Evolutionary conservation across 2,888 invertebrate genomes (phyloP), one percentile per base, ranked within the genome.

Genomic region (Blastobasis lacticolella): DNA sequence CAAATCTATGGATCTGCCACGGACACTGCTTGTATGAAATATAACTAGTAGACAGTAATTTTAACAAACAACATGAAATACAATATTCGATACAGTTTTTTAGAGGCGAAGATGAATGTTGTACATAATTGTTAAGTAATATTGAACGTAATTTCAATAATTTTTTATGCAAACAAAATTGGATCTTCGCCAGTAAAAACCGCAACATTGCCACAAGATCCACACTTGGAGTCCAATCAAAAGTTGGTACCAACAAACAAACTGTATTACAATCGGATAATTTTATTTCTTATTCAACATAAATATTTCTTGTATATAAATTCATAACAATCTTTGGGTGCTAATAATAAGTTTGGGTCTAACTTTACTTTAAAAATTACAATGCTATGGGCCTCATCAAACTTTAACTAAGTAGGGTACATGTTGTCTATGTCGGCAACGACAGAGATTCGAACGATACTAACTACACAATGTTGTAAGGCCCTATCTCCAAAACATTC

Each of bases 271-370:
- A 69, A 57, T 79, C 78, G 75, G 72, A 81, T 82, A 79, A 66
- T 81, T 86, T 86, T 87, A 86, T 85, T 86, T 78, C 78, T 85
- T 82, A 84, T 83, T 84, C 75, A 88, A 87, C 88, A 87, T 88
- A 87, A 87, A 87, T 87, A 88, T 82, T 74, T 81, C 77, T 87
- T 86, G 85, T 88, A 87, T 86, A 88, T 86, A 88, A 86, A 87
- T 87, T 85, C 81, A 86, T 87, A 88, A 87, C 88, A 87, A 87
- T 88, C 87, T 88, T 88, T 88, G 87, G 87, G 85, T 85, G 83
- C 82, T 82, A 81, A 78, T 79, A 23, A 45, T 10, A 8, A 71
- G 69, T 69, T 67, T 69, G 66, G 64, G 64, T 68, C 71, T 68
- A 59, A 57, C 45, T 46, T 37, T 52, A 10, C 48, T 40, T 49